Evolutionary conservation across 1,140 invertebrate genomes (phyloP).

Genomic region (Aphis gossypii): DNA sequence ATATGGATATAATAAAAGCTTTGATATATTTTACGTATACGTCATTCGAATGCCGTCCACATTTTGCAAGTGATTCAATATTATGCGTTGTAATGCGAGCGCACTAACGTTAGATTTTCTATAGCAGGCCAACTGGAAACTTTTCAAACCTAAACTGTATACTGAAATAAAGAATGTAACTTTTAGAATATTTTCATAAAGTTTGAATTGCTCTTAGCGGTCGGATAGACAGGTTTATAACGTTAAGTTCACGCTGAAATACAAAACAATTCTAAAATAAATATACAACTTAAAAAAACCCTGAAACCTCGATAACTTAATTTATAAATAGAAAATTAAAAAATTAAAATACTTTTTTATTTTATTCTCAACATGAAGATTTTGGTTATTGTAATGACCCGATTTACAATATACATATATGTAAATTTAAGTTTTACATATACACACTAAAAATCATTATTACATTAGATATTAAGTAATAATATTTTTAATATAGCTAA

Average conservation of each 20-base stretch:
- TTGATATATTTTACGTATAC: not conserved
- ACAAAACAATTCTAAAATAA: not conserved
- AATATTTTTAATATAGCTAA: too few relatives aligned
- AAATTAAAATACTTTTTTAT: not conserved
- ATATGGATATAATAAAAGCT: not conserved
- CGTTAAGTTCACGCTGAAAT: not conserved
- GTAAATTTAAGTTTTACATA: too few relatives aligned
- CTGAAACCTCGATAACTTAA: not conserved
- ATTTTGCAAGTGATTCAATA: not conserved
- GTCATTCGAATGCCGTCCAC: not conserved
- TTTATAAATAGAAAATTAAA: constrained; percentile 3
- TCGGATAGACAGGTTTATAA: not conserved
- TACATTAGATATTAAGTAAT: too few relatives aligned
- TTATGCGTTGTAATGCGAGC: not conserved
- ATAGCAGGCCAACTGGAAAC: constrained; percentile 21
- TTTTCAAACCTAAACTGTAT: not conserved
- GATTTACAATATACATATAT: not conserved
- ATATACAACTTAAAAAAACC: not conserved
- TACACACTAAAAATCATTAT: too few relatives aligned
- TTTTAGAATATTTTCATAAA: constrained; percentile 42
- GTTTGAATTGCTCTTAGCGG: not conserved
- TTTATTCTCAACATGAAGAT: not conserved
- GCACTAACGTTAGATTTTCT: not conserved
- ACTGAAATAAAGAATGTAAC: constrained; percentile 14
- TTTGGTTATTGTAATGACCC: not conserved